Conservation (phyloP, 35 echinoderm and acorn worm species). For the Anneissia japonica region DNA sequence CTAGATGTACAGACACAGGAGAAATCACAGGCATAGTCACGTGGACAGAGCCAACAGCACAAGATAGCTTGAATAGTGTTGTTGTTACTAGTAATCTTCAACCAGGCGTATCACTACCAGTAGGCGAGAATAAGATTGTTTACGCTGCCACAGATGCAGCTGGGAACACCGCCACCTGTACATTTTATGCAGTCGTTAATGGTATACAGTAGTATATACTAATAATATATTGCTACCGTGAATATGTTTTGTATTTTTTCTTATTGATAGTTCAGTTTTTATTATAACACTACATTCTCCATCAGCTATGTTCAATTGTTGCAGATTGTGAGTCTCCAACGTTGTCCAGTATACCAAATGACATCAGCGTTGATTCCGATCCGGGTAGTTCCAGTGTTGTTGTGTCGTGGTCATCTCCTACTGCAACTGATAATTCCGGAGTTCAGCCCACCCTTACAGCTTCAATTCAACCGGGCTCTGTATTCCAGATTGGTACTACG, state of each 20-base stretch:
- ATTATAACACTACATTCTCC: no score
- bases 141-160: no score
- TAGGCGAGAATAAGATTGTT: no score
- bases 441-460: background rate
- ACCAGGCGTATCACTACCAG: no score
- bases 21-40: background rate
- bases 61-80: background rate
- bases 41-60: conserved; percentile 8
- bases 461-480: background rate
- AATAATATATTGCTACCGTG: no score
- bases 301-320: background rate
- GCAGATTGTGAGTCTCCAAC: background rate
- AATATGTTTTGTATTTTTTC: no score
- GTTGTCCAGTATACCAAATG: background rate
- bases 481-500: background rate
- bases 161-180: no score
- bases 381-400: background rate
- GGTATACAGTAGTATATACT: no score
- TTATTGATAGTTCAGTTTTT: no score
- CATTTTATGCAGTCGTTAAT: no score
- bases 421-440: background rate
- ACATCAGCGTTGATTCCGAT: background rate
- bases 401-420: background rate
- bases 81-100: no score
- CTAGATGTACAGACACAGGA: background rate